Conservation (phyloP, 2,113 vertebrate genomes). For the Chionomys nivalis region DNA sequence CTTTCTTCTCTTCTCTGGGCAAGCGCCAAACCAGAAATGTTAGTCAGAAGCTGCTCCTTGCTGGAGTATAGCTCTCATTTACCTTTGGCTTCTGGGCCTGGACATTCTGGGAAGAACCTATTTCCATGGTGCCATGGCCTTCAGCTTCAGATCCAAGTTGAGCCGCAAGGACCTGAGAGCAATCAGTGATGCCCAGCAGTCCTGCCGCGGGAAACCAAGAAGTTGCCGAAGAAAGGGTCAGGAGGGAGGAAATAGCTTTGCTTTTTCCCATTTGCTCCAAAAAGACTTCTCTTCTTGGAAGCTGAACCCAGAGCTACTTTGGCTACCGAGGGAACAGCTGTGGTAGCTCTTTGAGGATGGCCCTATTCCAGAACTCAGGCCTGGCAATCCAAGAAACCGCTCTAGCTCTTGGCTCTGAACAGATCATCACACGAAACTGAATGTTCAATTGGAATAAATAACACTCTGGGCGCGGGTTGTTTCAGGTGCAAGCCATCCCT, state of each 20-base stretch:
- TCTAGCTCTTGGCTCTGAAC: conserved; percentile 78
- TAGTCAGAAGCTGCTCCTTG: conserved; percentile 38
- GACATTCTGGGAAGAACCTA: conserved; percentile 3
- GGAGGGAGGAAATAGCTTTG: background rate
- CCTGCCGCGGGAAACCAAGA: background rate
- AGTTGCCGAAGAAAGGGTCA: background rate
- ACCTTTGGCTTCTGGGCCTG: background rate
- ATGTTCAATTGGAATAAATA: conserved; percentile 85
- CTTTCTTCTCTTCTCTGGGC: conserved; percentile 54
- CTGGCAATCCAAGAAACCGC: conserved; percentile 79
- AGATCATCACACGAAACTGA: conserved; percentile 83
- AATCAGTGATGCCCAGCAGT: background rate
- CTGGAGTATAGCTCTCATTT: background rate
- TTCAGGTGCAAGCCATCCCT: conserved; percentile 83
- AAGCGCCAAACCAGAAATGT: conserved; percentile 59
- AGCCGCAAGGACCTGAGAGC: background rate
- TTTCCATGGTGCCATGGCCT: background rate
- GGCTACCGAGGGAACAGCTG: conserved; percentile 74
- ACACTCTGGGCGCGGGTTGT: conserved; percentile 83
- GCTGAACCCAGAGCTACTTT: conserved; percentile 62
- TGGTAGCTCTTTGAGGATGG: conserved; percentile 77
- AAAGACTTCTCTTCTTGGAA: conserved; percentile 32
- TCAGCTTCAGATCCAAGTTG: background rate
- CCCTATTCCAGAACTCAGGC: conserved; percentile 71
- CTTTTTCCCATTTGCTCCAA: conserved; percentile 20